A percentile compares a stretch with the other conserved stretches of the same genome.
These are phyloP conservation scores for Cheiracanthium punctorium DNA, from an alignment of 2,888 invertebrate species.

Conservation along the genomic window DNA sequence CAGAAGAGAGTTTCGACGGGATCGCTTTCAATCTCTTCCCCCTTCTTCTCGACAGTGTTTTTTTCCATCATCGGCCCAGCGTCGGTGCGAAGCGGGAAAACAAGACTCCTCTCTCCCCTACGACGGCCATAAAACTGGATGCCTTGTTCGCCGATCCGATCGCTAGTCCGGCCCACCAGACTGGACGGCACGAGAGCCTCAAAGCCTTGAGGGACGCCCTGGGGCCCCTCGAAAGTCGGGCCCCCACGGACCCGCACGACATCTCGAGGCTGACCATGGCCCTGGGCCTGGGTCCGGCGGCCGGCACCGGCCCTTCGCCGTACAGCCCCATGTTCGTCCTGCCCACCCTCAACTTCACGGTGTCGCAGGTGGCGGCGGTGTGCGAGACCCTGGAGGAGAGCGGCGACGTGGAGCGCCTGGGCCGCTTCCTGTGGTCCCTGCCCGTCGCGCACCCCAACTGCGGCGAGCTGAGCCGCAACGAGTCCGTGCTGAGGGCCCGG, in stretches of 20 bases:
- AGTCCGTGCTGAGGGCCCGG: slow-evolving; percentile 88
- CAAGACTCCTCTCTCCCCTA: too few relatives aligned
- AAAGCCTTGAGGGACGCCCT: not conserved
- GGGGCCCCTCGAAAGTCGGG: not conserved
- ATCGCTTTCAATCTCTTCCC: not conserved
- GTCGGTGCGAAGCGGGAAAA: too few relatives aligned
- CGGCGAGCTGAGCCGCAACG: slow-evolving; percentile 87
- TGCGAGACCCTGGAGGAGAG: slow-evolving; percentile 97
- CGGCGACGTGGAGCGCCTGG: slow-evolving; percentile 91
- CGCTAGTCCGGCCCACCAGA: too few relatives aligned
- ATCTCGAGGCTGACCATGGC: slow-evolving; percentile 35
- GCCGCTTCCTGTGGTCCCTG: slow-evolving; percentile 90
- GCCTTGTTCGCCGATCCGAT: too few relatives aligned
- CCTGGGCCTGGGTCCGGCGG: slow-evolving; percentile 72
- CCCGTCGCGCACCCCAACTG: slow-evolving; percentile 90
- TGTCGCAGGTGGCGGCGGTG: slow-evolving; percentile 89
- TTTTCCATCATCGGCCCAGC: too few relatives aligned
- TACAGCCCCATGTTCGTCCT: slow-evolving; percentile 89
- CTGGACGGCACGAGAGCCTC: too few relatives aligned
- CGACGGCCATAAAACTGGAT: too few relatives aligned
- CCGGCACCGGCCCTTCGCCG: slow-evolving; percentile 75
- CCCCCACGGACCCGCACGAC: not conserved
- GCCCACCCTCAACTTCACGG: slow-evolving; percentile 88
- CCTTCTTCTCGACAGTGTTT: too few relatives aligned
- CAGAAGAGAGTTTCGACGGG: not conserved